phyloP scores from a whole-genome alignment of 2,113 vertebrate genomes.

The Sander lucioperca region DNA sequence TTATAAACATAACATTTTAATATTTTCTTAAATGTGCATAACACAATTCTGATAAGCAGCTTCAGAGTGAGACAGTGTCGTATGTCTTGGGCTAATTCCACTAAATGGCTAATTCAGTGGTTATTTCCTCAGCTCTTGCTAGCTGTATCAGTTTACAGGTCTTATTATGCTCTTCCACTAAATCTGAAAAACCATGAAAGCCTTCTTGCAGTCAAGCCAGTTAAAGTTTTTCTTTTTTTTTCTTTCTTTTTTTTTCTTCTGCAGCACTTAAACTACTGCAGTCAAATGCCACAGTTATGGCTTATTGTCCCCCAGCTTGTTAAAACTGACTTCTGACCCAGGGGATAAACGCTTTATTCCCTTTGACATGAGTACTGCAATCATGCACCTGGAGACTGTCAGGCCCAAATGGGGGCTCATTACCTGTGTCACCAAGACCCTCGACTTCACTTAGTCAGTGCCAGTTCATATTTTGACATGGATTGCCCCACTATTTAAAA shows the following conservation, averaged over 20 bases:
- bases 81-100: not conserved
- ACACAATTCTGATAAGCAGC: not conserved
- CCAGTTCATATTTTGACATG: constrained; percentile 21
- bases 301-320: constrained; percentile 53
- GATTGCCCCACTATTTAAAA: constrained; percentile 27
- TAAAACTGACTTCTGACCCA: constrained; percentile 60
- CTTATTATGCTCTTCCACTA: not conserved
- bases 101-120: not conserved
- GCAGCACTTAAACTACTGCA: constrained; percentile 23
- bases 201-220: not conserved
- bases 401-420: constrained; percentile 64
- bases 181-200: not conserved
- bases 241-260: not conserved
- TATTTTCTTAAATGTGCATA: not conserved
- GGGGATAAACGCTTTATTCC: constrained; percentile 61
- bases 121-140: not conserved
- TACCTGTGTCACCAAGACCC: constrained; percentile 78
- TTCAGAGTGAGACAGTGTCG: not conserved
- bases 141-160: not conserved
- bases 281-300: constrained; percentile 45
- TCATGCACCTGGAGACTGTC: constrained; percentile 65
- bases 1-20: not conserved
- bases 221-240: not conserved
- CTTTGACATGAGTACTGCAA: constrained; percentile 53
- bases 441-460: constrained; percentile 5